Evolutionary conservation across 2,888 invertebrate species (phyloP), one percentile per base, ranked within the genome.

Genomic region (Rhaphigaster nebulosa): DNA sequence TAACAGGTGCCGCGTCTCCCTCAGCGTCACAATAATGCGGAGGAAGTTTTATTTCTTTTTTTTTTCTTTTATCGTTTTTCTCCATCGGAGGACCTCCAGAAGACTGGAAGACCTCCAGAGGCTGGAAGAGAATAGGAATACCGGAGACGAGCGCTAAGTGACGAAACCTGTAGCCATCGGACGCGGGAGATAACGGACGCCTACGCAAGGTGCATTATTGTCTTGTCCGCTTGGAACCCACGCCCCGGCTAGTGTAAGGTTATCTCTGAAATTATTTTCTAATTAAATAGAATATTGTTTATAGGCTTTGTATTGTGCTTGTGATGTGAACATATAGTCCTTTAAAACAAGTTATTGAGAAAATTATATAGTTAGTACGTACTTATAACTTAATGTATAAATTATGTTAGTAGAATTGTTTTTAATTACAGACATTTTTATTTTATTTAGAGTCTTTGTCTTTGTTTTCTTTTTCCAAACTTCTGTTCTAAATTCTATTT

Each of bases 201-300:
- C 84, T 84, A 84, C 84, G n/a, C 84, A n/a, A n/a, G n/a, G 84
- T 76, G 45, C 45, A 10, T 84, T 84, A 84, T 45, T 45, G 70
- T 76, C 70, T 23, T 23, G 70, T 38, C 70, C 34, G 29, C 6
- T 76, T 5, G 38, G 38, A 0, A n/a, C 84, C 84, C 84, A 41
- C 84, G 41, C 45, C 23, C 12, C 1, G 0, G 5, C n/a, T 23
- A 0, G 10, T n/a, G 0, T 41, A 41, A 8, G 12, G 12, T 26
- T 5, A 1, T 80, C 41, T 41, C 34, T 38, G 15, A 8, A 84
- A 45, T 84, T 84, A 84, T 84, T 76, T 76, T 76, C 38, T 76
- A 76, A 76, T 76, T 76, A 76, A 76, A 38, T 23, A 38, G 0
- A 38, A 38, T 23, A 76, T 76, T 8, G 2, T 38, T 20, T 0